Evolutionary conservation across 2,888 invertebrate species (phyloP).

Genomic region (Hirtodrosophila confusa): DNA sequence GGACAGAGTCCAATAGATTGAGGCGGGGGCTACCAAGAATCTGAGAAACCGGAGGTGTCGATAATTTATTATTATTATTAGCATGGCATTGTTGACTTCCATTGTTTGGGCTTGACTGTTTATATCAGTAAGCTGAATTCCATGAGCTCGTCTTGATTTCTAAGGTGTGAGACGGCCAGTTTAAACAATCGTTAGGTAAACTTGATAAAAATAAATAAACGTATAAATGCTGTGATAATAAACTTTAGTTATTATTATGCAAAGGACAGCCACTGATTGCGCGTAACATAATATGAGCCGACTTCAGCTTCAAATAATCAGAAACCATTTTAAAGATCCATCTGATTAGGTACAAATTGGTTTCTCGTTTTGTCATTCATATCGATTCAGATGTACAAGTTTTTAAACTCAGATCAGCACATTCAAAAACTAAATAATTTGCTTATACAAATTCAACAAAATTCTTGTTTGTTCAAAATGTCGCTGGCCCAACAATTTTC

Average conservation of each 20-base stretch:
- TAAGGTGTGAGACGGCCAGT: conserved; percentile 17
- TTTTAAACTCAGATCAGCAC: conserved; percentile 11
- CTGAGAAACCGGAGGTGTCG: conserved; percentile 55
- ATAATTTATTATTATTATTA: conserved; percentile 75
- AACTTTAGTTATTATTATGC: conserved; percentile 10
- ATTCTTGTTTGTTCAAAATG: conserved; percentile 9
- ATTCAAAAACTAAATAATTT: conserved; percentile 2
- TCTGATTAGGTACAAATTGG: neutral
- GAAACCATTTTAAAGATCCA: neutral
- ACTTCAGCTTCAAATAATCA: conserved; percentile 1
- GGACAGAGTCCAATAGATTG: conserved; percentile 43
- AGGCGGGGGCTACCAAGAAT: conserved; percentile 17
- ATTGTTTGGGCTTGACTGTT: conserved; percentile 44
- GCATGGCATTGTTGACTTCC: conserved; percentile 54
- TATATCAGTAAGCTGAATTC: conserved; percentile 18
- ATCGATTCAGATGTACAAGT: neutral
- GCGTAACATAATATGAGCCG: conserved; percentile 5
- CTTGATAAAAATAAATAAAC: conserved; percentile 20
- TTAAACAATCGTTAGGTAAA: conserved; percentile 13
- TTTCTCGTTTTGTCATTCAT: neutral
- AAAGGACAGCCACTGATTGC: conserved; percentile 11
- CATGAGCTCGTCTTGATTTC: conserved; percentile 8
- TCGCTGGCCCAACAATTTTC: conserved; percentile 22
- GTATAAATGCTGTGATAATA: conserved; percentile 6
- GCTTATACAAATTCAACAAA: conserved; percentile 11